A percentile compares a stretch with the other conserved stretches of the same genome.
These are phyloP conservation scores for Laterallus jamaicensis DNA, from an alignment of 2,113 vertebrate genomes.

Conservation along the genomic window DNA sequence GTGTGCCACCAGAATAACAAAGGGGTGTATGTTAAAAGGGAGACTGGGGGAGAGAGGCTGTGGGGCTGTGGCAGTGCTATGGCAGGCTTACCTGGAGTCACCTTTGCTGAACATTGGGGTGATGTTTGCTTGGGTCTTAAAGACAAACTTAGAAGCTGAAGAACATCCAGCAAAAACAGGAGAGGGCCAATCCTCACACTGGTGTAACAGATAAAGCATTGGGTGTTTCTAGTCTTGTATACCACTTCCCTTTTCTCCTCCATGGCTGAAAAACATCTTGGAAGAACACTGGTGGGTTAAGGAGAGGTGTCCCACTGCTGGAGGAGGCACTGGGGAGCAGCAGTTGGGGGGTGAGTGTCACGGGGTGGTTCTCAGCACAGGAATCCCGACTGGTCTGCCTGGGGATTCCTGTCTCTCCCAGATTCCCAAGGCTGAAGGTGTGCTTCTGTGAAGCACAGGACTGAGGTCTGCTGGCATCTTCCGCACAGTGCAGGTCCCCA, in stretches of 20 bases:
- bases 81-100: background rate
- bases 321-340: background rate
- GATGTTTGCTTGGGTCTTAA: background rate
- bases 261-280: background rate
- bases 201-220: background rate
- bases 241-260: background rate
- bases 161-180: background rate
- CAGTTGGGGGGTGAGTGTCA: background rate
- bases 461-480: rapidly evolving
- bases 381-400: background rate
- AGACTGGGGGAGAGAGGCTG: background rate
- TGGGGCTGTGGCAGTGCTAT: background rate
- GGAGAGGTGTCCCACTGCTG: background rate
- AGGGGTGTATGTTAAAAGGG: rapidly evolving
- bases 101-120: background rate
- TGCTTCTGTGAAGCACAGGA: background rate
- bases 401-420: background rate
- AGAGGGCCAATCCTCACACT: background rate
- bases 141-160: background rate
- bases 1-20: rapidly evolving
- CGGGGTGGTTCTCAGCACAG: background rate
- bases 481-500: background rate
- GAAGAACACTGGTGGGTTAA: background rate
- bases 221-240: background rate
- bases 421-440: background rate